These are phyloP conservation scores for Lagria hirta DNA, from an alignment of 2,888 invertebrate species.

Conservation along the genomic window DNA sequence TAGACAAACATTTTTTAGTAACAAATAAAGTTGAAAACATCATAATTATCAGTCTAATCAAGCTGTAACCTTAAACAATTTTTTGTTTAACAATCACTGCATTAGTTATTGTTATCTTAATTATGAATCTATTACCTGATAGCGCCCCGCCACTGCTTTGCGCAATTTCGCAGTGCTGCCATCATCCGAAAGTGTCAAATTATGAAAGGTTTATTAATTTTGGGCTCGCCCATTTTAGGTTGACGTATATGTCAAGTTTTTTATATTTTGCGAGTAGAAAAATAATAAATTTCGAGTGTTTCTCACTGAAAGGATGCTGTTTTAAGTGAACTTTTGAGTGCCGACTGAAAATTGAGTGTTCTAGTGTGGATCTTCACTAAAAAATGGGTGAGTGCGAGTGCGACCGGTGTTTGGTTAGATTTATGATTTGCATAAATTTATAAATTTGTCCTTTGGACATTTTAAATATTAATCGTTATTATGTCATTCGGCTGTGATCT, in stretches of 20 bases:
- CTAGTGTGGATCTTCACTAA: conserved; percentile 32
- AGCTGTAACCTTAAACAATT: too few species aligned
- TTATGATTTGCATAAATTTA: conserved; percentile 26
- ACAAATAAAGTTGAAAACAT: too few species aligned
- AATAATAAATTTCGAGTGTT: too few species aligned
- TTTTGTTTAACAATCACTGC: too few species aligned
- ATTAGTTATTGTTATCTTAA: neutral
- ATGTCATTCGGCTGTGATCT: conserved; percentile 10
- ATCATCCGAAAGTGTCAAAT: conserved; percentile 30
- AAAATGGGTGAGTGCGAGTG: conserved; percentile 44
- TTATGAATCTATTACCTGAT: neutral
- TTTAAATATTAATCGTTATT: conserved; percentile 5
- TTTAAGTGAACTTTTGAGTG: conserved; percentile 23
- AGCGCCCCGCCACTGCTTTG: conserved; percentile 16
- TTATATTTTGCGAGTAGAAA: conserved; percentile 34
- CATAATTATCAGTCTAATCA: too few species aligned
- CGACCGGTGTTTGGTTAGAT: conserved; percentile 39
- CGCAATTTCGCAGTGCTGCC: conserved; percentile 29
- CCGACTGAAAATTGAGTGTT: conserved; percentile 9
- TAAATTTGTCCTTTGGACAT: conserved; percentile 26
- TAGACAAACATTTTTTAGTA: too few species aligned
- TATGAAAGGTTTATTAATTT: conserved; percentile 12
- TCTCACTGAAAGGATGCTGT: conserved; percentile 34
- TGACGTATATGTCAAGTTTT: conserved; percentile 42
- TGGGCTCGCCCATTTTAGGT: conserved; percentile 49